Conservation (phyloP, 2,113 vertebrate species). For the Hiodon alosoides region DNA sequence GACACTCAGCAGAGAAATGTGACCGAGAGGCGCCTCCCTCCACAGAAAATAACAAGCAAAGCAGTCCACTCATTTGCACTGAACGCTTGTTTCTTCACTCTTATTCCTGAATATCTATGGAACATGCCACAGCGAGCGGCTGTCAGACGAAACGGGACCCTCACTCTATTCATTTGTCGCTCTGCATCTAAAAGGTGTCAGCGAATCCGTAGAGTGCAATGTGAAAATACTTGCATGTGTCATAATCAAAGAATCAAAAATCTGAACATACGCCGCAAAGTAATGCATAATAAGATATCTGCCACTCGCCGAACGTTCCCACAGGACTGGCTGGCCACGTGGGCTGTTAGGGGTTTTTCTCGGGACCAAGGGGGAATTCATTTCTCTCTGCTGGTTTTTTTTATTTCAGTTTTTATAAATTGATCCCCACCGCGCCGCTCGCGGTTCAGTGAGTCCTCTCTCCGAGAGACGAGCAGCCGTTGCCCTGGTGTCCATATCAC, state of each 20-base stretch:
- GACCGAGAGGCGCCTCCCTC: conserved; percentile 7
- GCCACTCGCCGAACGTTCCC: conserved; percentile 1
- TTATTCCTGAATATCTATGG: conserved; percentile 11
- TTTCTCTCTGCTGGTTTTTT: conserved; percentile 31
- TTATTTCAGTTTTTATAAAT: conserved; percentile 15
- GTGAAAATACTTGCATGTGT: too few relatives aligned
- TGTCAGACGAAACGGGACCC: neutral
- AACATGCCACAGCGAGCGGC: neutral
- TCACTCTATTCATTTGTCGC: neutral
- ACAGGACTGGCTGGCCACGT: neutral
- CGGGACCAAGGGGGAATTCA: neutral
- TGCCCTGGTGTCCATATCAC: conserved; percentile 42
- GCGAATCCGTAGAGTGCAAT: neutral
- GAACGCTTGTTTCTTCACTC: conserved; percentile 14
- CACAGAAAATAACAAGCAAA: neutral
- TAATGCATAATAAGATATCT: too few relatives aligned
- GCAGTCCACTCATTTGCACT: neutral
- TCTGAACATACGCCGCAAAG: too few relatives aligned
- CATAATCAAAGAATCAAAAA: too few relatives aligned
- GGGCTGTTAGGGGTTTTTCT: neutral
- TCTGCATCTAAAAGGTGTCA: neutral
- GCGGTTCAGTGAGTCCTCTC: conserved; percentile 50
- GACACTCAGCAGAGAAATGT: conserved; percentile 1
- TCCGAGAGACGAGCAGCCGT: conserved; percentile 29
- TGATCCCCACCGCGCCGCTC: conserved; percentile 40